A percentile compares a stretch with the other conserved stretches of the same genome.
Evolutionary conservation across 1,140 invertebrate species (phyloP).

Genomic region (Papilio helenus): DNA sequence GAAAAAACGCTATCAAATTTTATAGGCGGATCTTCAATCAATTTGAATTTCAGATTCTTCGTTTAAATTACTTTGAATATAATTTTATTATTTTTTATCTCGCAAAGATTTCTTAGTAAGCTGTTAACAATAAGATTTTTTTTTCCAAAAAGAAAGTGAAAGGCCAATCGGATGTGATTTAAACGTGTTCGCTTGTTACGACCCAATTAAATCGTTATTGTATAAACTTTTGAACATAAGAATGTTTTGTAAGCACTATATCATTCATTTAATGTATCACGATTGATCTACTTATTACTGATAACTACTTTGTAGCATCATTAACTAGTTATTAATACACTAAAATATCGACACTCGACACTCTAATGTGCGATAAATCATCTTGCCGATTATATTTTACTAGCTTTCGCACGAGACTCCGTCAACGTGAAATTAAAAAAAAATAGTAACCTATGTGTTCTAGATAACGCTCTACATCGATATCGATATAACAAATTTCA

Average conservation of each 20-base stretch:
- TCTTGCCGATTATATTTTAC: background rate
- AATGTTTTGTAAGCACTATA: slow-evolving; percentile 66
- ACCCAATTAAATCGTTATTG: slow-evolving; percentile 78
- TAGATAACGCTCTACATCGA: too few species aligned
- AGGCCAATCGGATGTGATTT: slow-evolving; percentile 69
- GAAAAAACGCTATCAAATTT: slow-evolving; percentile 6
- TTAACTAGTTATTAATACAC: slow-evolving; percentile 7
- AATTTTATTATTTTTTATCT: background rate
- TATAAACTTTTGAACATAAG: slow-evolving; percentile 70
- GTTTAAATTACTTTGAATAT: slow-evolving; percentile 1
- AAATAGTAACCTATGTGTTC: too few species aligned
- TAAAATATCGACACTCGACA: background rate
- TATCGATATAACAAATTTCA: too few species aligned
- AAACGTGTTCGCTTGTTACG: slow-evolving; percentile 73
- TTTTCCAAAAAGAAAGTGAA: slow-evolving; percentile 67
- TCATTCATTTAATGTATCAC: slow-evolving; percentile 58
- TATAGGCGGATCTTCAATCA: background rate
- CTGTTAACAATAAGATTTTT: slow-evolving; percentile 33
- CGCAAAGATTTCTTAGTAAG: slow-evolving; percentile 1
- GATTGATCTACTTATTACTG: slow-evolving; percentile 44
- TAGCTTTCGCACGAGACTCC: background rate
- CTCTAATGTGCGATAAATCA: background rate
- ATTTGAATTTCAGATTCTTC: background rate
- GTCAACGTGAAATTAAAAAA: too few species aligned
- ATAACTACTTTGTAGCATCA: slow-evolving; percentile 24